Percentiles rank a stretch among this genome's conserved stretches.
Conservation (phyloP, 2,888 invertebrate species). For the Spisula solida region DNA sequence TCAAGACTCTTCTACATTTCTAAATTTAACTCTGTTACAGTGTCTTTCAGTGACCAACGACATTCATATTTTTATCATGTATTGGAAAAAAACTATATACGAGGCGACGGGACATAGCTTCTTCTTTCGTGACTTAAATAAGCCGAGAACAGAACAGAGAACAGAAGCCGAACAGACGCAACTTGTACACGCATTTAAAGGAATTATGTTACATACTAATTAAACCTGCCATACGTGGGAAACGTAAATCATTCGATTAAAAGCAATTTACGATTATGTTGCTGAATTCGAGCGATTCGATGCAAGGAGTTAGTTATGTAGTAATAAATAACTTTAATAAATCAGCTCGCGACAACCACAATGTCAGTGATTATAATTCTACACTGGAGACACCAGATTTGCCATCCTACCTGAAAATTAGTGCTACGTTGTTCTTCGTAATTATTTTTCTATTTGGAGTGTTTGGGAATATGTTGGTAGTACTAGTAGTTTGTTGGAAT, state of each 20-base stretch:
- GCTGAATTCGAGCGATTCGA: not conserved
- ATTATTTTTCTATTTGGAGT: constrained; percentile 75
- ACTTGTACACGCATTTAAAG: not conserved
- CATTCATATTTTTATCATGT: not conserved
- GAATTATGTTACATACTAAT: not conserved
- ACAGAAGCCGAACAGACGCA: not conserved
- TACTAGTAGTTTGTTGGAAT: constrained; percentile 68
- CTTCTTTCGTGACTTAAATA: not conserved
- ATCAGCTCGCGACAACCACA: not conserved
- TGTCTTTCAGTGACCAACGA: not conserved
- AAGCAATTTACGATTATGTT: not conserved
- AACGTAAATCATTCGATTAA: not conserved
- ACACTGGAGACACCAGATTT: constrained; percentile 64
- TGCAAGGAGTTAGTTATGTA: not conserved
- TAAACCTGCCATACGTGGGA: not conserved
- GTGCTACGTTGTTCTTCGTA: constrained; percentile 69
- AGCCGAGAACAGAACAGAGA: too few relatives aligned
- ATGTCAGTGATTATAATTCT: not conserved
- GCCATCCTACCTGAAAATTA: constrained; percentile 64
- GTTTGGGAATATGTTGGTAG: constrained; percentile 73
- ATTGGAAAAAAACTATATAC: not conserved
- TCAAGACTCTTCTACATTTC: not conserved
- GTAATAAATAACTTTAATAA: not conserved
- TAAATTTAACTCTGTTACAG: not conserved
- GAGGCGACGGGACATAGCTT: not conserved